These are phyloP conservation scores for Tragelaphus eurycerus DNA, from an alignment of 2,797 vertebrate species.

Conservation along the genomic window DNA sequence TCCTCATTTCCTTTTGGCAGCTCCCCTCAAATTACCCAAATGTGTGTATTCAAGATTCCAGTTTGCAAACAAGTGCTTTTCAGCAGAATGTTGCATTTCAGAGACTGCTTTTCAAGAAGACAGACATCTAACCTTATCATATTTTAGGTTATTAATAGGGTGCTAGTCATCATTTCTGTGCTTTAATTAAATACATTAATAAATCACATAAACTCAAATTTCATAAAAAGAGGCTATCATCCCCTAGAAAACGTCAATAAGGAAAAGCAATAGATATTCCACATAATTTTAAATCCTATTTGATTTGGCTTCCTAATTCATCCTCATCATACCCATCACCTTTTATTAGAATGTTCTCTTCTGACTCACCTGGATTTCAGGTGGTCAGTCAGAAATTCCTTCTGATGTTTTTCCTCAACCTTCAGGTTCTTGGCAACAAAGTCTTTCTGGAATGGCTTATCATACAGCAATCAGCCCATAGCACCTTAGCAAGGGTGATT, in stretches of 20 bases:
- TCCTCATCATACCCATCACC: neutral
- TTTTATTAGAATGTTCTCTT: neutral
- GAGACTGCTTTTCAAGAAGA: neutral
- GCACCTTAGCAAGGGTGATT: conserved; percentile 39
- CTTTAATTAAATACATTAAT: neutral
- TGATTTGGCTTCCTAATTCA: neutral
- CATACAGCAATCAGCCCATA: neutral
- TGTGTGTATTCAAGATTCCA: neutral
- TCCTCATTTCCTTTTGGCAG: neutral
- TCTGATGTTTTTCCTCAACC: neutral
- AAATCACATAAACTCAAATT: neutral
- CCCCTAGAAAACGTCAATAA: neutral
- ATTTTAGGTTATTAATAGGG: neutral
- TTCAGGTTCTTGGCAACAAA: neutral
- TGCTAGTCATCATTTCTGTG: neutral
- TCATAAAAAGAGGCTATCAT: neutral
- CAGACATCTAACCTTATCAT: neutral
- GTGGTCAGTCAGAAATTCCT: neutral
- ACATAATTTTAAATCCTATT: neutral
- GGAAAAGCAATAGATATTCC: neutral
- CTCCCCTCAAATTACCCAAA: neutral
- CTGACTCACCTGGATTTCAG: neutral
- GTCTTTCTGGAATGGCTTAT: conserved; percentile 9
- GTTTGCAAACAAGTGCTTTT: neutral
- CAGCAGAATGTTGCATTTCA: neutral